Evolutionary conservation across 2,113 vertebrate species (phyloP).

Genomic region (Antigone vipio): DNA sequence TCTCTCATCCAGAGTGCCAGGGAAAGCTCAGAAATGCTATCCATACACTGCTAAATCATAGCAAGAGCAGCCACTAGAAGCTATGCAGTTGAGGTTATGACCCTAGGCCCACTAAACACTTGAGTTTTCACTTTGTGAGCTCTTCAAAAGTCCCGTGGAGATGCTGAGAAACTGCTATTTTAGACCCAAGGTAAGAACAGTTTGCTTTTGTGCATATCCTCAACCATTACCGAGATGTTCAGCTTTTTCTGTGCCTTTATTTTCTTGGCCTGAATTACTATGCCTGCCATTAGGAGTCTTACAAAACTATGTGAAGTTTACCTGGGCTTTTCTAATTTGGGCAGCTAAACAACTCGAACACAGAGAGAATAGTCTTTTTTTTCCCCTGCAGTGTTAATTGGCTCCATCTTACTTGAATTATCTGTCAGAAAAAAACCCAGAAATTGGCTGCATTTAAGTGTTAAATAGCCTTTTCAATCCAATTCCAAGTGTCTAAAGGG

Average conservation of each 20-base stretch:
- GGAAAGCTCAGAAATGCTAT: background rate
- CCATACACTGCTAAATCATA: background rate
- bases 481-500: background rate
- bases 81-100: background rate
- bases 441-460: background rate
- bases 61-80: background rate
- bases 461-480: background rate
- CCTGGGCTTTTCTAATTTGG: background rate
- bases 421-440: background rate
- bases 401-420: background rate
- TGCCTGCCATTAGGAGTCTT: background rate
- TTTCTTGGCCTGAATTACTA: background rate
- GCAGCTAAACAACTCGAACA: background rate
- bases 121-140: background rate
- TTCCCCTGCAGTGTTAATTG: rapidly evolving
- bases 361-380: background rate
- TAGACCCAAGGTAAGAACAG: background rate
- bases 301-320: background rate
- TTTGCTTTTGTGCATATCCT: background rate
- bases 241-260: background rate
- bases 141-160: background rate
- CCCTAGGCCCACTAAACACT: background rate
- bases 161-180: background rate
- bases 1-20: background rate
- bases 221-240: background rate